Base-by-base conservation (phyloP, 1,140 invertebrate genomes). In the Drosophila jambulina region DNA sequence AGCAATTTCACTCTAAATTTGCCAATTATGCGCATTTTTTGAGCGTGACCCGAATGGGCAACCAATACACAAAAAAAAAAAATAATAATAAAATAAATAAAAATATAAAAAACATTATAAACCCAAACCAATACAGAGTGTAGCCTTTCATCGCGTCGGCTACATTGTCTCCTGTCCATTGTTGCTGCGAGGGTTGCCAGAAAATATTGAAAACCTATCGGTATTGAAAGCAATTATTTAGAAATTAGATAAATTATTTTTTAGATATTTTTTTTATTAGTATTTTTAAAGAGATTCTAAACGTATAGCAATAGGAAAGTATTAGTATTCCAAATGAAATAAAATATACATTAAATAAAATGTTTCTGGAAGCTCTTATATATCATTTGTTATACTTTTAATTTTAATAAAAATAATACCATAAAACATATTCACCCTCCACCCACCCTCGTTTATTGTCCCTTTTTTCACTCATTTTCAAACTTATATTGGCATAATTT, bases 1-100 rank as follows among this genome's bases (percentile, higher is more conserved):
- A 67, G 65, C 81, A 84, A 84, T 84, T 84, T 84, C 56, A 84
- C 81, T 84, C 81, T 72, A 85, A 84, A 84, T 84, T 84, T 84
- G 82, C 81, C 81, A 84, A 84, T 84, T 84, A 84, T 84, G 81
- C 81, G 82, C 77, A 84, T 84, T 84, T 81, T 84, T 84, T 84
- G 57, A 80, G 67, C 81, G 59, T 85, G 81, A 85, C 81, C 81
- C 77, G 61, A 84, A 76, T 83, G 77, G 80, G 69, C 80, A 83
- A 46, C 70, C 42, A 60, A 75, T 62, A 75, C 69, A 48, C 42
- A 42, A 2, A 40, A 13, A 48, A 51, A 57, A 65, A 38, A 60
- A 45, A 60, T 7, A 56, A 2, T 19, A 0, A 12, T 0, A 2
- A 43, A 12, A 21, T 42, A 42, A 4, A 42, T n/a, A n/a, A n/a